Percentiles rank a stretch among this genome's conserved stretches.
phyloP scores from a whole-genome alignment of 2,113 vertebrate species.

The Pholis gunnellus region DNA sequence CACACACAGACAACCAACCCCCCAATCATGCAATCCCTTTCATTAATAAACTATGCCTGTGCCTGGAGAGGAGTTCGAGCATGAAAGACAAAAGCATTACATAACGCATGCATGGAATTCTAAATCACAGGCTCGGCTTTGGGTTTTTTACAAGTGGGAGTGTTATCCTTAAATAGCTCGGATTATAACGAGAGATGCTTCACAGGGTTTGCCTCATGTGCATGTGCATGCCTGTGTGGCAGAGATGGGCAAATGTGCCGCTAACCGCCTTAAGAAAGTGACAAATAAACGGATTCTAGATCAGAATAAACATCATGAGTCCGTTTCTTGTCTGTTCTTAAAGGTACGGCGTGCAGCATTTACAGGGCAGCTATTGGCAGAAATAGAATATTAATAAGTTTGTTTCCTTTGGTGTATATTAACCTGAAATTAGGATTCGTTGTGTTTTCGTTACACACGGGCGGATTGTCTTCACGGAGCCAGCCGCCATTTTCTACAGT shows the following conservation, averaged over 20 bases:
- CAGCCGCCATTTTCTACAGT: too few relatives aligned
- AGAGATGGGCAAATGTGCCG: conserved; percentile 30
- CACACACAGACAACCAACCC: conserved; percentile 49
- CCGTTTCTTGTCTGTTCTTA: not conserved
- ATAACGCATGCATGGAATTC: conserved; percentile 80
- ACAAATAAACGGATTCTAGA: conserved; percentile 6
- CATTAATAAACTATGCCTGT: conserved; percentile 79
- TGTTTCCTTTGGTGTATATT: not conserved
- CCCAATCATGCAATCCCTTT: conserved; percentile 67
- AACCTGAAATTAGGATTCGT: not conserved
- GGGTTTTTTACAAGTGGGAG: conserved; percentile 77
- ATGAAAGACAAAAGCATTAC: conserved; percentile 81
- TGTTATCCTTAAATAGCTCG: conserved; percentile 75
- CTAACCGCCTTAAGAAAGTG: conserved; percentile 17
- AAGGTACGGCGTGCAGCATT: not conserved
- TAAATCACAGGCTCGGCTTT: conserved; percentile 72
- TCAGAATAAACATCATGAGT: not conserved
- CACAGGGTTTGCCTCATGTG: conserved; percentile 53
- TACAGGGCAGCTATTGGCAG: not conserved
- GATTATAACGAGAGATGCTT: conserved; percentile 66
- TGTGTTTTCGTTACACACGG: not conserved
- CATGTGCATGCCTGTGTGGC: conserved; percentile 23
- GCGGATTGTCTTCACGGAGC: too few relatives aligned
- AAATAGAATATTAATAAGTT: not conserved
- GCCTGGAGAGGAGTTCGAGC: conserved; percentile 71